Percentiles rank a stretch among this genome's conserved stretches.
phyloP scores from a whole-genome alignment of 2,797 vertebrate species.

The Eremophila alpestris region DNA sequence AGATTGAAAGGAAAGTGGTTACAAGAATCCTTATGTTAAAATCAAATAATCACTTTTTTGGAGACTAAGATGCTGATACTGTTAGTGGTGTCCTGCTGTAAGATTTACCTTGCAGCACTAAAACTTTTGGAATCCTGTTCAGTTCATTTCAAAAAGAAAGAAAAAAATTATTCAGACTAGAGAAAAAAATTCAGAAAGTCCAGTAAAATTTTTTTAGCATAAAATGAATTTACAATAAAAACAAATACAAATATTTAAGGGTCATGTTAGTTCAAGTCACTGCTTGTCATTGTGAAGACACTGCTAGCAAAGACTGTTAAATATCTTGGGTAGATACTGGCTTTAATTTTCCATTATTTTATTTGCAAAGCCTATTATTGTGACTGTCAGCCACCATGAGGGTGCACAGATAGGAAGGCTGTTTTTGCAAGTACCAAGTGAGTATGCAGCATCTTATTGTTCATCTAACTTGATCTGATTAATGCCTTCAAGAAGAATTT shows the following conservation, averaged over 20 bases:
- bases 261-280: neutral
- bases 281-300: neutral
- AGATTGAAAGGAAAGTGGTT: neutral
- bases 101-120: neutral
- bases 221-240: neutral
- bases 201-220: neutral
- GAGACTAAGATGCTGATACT: neutral
- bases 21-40: neutral
- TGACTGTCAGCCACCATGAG: neutral
- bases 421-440: neutral
- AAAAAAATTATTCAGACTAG: neutral
- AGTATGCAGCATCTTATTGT: neutral
- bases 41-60: neutral
- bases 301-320: neutral
- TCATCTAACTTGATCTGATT: neutral
- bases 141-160: neutral
- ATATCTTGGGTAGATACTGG: neutral
- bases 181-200: neutral
- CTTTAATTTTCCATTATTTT: neutral
- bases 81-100: neutral
- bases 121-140: neutral
- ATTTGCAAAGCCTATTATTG: neutral
- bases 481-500: neutral
- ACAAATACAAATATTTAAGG: neutral
- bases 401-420: neutral